Evolutionary conservation across 2,888 invertebrate species (phyloP), one percentile per base, ranked within the genome.

Genomic region (Callinectes sapidus): DNA sequence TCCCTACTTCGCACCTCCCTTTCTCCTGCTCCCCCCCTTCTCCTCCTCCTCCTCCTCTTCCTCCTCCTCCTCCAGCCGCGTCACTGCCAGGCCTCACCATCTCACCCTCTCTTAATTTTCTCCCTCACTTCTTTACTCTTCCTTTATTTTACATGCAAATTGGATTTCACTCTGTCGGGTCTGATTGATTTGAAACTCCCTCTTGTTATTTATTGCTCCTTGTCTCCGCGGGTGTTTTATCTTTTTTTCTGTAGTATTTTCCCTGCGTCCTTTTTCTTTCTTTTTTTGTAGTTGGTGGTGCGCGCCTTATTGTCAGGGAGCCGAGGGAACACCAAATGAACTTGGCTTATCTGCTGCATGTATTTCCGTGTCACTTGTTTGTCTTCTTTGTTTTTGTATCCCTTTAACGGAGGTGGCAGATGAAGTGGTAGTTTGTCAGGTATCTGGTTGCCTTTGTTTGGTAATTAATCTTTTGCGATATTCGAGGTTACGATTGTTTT

Each of bases 91-190:
- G 55, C 55, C 88, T 54, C 88, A 32, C 88, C 88, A 88, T 88
- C 88, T 88, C 88, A 88, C 88, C 54, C 88, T 48, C 88, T 88
- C 39, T 88, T 88, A 88, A 88, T 88, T 88, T 88, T 88, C 88
- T 54, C 88, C 88, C 16, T 88, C 88, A 88, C 88, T 88, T 88
- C 54, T 88, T 88, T 88, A 88, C 88, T 88, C 88, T 88, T 55
- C 54, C 88, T 88, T 48, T 88, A 88, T 88, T 88, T 88, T 88
- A 88, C 88, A 88, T 88, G 88, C 88, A 88, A 88, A 88, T 88
- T 88, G 88, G 42, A 88, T 88, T 55, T 54, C 88, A 54, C 54
- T 54, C 88, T 32, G 54, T 88, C 54, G 88, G 32, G 32, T 88
- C 88, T 88, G 88, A 88, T 88, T 88, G 88, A 54, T 81, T 81